phyloP scores from a whole-genome alignment of 1,140 invertebrate species.

The Drosophila subpulchrella region DNA sequence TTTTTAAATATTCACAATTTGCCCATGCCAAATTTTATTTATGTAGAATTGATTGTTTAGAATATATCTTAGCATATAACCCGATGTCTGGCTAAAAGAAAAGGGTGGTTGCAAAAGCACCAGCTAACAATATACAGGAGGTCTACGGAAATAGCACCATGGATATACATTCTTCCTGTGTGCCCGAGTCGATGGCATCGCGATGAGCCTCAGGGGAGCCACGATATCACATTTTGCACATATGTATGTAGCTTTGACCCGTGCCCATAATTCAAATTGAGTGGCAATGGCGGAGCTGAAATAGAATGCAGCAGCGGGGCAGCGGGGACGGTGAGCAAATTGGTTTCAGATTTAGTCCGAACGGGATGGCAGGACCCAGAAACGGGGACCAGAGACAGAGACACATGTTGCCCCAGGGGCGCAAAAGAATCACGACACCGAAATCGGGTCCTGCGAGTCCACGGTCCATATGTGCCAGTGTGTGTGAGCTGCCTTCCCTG shows the following conservation, averaged over 20 bases:
- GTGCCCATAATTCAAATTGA: constrained; percentile 50
- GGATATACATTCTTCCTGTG: not conserved
- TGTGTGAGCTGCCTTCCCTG: constrained; percentile 4
- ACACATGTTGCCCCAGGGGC: constrained; percentile 53
- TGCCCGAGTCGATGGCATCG: not conserved
- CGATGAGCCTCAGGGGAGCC: not conserved
- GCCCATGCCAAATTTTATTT: too few species aligned
- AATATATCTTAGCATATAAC: too few species aligned
- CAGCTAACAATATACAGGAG: not conserved
- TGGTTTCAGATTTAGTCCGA: constrained; percentile 71
- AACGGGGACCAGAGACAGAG: constrained; percentile 1
- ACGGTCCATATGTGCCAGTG: constrained; percentile 8
- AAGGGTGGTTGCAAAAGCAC: not conserved
- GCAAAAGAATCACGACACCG: constrained; percentile 40
- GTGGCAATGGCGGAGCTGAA: constrained; percentile 37
- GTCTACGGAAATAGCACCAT: not conserved
- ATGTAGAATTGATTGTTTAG: too few species aligned
- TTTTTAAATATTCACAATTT: too few species aligned
- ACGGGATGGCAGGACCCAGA: constrained; percentile 8
- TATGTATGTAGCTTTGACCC: constrained; percentile 20
- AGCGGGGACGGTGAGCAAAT: constrained; percentile 60
- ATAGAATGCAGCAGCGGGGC: constrained; percentile 10
- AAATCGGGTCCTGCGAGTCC: constrained; percentile 28
- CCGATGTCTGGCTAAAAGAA: too few species aligned
- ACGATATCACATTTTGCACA: constrained; percentile 16